Percentiles rank a stretch among this genome's conserved stretches.
phyloP scores from a whole-genome alignment of 2,113 vertebrate genomes.

The Notarius quadriscutis region DNA sequence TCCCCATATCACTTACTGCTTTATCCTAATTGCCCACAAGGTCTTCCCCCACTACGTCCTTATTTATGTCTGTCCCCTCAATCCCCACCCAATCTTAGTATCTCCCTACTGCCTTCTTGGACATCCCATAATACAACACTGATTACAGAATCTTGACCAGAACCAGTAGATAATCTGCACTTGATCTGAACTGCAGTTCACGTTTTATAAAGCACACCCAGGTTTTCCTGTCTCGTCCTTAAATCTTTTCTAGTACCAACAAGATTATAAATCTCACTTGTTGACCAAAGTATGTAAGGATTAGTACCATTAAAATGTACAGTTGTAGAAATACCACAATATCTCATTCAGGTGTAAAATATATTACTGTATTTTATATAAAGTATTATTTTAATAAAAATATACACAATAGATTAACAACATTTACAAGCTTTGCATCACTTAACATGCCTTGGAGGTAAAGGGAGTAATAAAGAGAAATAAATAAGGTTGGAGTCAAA shows the following conservation, averaged over 20 bases:
- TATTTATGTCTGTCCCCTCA: not conserved
- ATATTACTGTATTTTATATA: not conserved
- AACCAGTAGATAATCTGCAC: not conserved
- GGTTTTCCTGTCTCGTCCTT: not conserved
- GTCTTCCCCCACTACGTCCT: not conserved
- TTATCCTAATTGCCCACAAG: not conserved
- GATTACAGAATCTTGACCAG: not conserved
- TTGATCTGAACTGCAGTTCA: not conserved
- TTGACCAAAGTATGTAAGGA: not conserved
- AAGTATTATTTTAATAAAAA: constrained; percentile 31
- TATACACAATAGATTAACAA: constrained; percentile 15
- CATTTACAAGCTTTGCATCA: constrained; percentile 11
- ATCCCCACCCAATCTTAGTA: not conserved
- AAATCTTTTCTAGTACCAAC: not conserved
- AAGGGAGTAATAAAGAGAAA: constrained; percentile 57
- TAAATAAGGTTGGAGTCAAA: not conserved
- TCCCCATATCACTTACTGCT: not conserved
- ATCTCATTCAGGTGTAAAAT: no score
- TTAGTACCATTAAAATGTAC: not conserved
- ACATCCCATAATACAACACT: not conserved
- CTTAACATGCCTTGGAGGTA: not conserved
- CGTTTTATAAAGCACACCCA: not conserved
- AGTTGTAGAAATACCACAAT: not conserved
- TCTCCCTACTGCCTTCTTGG: not conserved
- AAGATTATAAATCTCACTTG: not conserved